Conservation (phyloP, 2,797 vertebrate genomes). For the Arvicola amphibius region DNA sequence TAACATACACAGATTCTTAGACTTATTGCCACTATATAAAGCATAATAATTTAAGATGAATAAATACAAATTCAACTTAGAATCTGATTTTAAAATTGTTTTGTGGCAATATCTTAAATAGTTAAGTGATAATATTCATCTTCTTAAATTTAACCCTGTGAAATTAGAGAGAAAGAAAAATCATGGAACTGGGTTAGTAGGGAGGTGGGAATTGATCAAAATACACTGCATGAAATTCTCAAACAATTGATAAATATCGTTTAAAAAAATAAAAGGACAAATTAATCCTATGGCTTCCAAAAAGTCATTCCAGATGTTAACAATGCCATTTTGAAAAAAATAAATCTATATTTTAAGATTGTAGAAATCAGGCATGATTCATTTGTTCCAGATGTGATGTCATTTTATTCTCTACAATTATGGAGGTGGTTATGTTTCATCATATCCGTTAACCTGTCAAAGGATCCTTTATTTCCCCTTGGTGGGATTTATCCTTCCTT, state of each 20-base stretch:
- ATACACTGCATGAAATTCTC: background rate
- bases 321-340: slow-evolving; percentile 45
- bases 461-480: background rate
- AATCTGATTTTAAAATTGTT: slow-evolving; percentile 35
- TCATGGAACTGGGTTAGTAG: background rate
- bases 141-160: background rate
- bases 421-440: background rate
- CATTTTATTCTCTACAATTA: slow-evolving; percentile 4
- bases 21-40: background rate
- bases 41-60: background rate
- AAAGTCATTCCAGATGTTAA: slow-evolving; percentile 39
- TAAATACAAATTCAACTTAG: background rate
- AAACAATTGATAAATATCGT: background rate
- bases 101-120: background rate
- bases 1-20: background rate
- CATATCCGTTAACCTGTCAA: background rate
- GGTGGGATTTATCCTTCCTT: background rate
- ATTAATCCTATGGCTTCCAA: background rate
- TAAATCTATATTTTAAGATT: slow-evolving; percentile 37
- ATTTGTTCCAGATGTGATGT: background rate
- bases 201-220: background rate
- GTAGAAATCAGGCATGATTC: background rate
- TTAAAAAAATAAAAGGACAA: background rate
- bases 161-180: background rate
- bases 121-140: background rate